phyloP scores from a whole-genome alignment of 1,140 invertebrate species.

The Sycophila sp. region DNA sequence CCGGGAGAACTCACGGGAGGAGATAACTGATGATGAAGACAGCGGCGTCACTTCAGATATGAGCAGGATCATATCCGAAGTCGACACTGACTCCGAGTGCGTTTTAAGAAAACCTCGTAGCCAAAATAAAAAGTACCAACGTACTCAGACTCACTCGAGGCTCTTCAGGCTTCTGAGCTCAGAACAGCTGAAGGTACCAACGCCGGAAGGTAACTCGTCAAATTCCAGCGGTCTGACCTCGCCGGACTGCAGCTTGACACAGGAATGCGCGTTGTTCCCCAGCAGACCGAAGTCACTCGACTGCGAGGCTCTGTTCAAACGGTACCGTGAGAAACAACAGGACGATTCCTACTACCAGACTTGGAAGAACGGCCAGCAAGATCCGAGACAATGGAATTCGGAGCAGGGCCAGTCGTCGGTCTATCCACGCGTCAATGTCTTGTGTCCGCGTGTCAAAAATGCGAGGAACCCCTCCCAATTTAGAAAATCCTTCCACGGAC shows the following conservation, averaged over 20 bases:
- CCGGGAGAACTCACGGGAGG: constrained; percentile 63
- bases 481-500: constrained; percentile 23
- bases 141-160: constrained; percentile 78
- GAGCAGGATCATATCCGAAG: constrained; percentile 75
- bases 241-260: constrained; percentile 50
- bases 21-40: constrained; percentile 73
- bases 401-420: constrained; percentile 65
- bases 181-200: constrained; percentile 63
- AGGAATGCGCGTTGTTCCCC: constrained; percentile 41
- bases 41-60: constrained; percentile 78
- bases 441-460: constrained; percentile 70
- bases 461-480: constrained; percentile 66
- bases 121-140: constrained; percentile 66
- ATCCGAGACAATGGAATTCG: constrained; percentile 61
- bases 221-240: constrained; percentile 55
- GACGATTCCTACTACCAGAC: constrained; percentile 71
- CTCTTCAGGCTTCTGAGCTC: constrained; percentile 75
- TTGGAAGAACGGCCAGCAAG: constrained; percentile 65
- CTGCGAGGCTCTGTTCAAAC: constrained; percentile 1
- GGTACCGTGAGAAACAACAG: constrained; percentile 42
- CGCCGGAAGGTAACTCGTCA: constrained; percentile 48
- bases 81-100: constrained; percentile 73
- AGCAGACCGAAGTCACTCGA: constrained; percentile 53
- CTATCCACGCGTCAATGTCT: constrained; percentile 51
- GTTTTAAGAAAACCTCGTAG: constrained; percentile 47